Conservation (phyloP, 2,888 invertebrate species). For the Chaetogeoica ovagalla region DNA sequence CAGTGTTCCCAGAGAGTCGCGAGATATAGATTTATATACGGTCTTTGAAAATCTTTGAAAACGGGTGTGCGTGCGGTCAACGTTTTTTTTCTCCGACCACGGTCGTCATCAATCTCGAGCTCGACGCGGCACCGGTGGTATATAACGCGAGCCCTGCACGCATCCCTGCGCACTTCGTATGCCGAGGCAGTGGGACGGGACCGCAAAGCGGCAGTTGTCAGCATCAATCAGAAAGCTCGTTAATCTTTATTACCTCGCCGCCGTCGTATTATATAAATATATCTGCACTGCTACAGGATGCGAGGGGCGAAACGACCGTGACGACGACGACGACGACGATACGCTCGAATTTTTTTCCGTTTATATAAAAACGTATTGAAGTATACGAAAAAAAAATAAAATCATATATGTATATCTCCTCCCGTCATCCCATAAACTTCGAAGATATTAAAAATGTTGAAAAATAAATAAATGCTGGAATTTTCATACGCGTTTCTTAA, state of each 20-base stretch:
- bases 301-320: background rate
- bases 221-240: conserved; percentile 52
- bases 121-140: conserved; percentile 27
- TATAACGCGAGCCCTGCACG: background rate
- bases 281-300: no score
- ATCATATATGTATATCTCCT: no score
- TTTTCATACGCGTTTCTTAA: no score
- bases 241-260: conserved; percentile 45
- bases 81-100: background rate
- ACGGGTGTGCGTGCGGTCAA: conserved; percentile 1
- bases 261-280: background rate
- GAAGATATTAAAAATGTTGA: no score
- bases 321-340: background rate
- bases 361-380: no score
- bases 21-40: no score
- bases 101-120: conserved; percentile 39
- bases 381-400: no score
- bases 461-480: no score
- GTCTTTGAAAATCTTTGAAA: conserved; percentile 24
- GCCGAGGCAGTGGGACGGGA: background rate
- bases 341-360: no score
- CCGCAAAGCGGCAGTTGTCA: conserved; percentile 28
- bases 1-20: no score
- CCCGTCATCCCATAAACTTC: no score
- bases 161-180: background rate